phyloP scores from a whole-genome alignment of 2,113 vertebrate genomes.

The Centropus bengalensis region DNA sequence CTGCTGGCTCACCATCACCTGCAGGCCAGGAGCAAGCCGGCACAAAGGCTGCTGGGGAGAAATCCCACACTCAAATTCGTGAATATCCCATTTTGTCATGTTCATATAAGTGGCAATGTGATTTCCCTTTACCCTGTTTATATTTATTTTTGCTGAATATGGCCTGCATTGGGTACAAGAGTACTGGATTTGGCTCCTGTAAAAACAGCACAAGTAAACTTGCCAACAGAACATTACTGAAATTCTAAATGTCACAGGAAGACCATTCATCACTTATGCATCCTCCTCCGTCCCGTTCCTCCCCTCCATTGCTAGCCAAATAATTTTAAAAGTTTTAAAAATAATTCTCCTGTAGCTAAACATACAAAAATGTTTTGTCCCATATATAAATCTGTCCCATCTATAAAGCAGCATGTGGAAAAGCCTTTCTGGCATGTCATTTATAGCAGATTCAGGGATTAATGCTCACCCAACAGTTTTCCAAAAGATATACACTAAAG shows the following conservation, averaged over 20 bases:
- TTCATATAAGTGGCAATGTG: neutral
- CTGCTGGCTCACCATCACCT: neutral
- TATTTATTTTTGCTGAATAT: neutral
- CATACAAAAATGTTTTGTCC: neutral
- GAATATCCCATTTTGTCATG: neutral
- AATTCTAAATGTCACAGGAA: neutral
- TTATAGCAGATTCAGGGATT: neutral
- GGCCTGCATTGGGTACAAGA: neutral
- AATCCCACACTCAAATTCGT: neutral
- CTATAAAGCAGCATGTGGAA: neutral
- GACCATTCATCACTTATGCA: neutral
- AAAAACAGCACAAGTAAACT: neutral
- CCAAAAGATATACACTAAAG: neutral
- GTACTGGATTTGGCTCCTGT: neutral
- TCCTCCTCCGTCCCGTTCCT: neutral
- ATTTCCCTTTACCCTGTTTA: neutral
- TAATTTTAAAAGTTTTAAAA: neutral
- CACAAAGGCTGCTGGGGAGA: neutral
- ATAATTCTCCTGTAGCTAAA: neutral
- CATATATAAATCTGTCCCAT: neutral
- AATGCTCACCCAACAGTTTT: neutral
- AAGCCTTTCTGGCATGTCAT: neutral
- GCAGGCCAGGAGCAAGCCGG: fast-evolving
- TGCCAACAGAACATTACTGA: neutral
- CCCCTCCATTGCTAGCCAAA: neutral